These are phyloP conservation scores for Gambusia yucatana DNA, from an alignment of 2,797 vertebrate genomes.

Conservation along the genomic window DNA sequence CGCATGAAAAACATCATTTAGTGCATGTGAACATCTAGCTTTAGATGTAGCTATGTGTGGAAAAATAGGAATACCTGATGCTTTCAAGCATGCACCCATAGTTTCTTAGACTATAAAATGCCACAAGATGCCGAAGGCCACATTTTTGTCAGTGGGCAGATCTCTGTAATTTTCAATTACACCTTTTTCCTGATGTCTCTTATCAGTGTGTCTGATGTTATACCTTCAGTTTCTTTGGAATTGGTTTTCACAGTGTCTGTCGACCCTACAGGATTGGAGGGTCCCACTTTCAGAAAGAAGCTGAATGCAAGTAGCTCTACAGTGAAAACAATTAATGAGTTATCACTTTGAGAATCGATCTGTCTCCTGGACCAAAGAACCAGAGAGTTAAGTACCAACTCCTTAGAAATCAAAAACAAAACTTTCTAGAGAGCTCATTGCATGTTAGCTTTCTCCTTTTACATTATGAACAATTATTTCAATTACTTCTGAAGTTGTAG, in stretches of 20 bases:
- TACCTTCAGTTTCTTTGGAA: conserved; percentile 53
- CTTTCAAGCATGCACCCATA: neutral
- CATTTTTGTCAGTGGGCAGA: conserved; percentile 28
- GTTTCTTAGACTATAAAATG: neutral
- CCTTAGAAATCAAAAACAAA: conserved; percentile 44
- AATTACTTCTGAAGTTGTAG: neutral
- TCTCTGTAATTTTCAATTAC: conserved; percentile 58
- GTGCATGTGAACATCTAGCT: neutral
- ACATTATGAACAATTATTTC: neutral
- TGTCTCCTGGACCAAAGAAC: conserved; percentile 48
- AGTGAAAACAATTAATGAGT: conserved; percentile 68
- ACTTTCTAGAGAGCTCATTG: conserved; percentile 41
- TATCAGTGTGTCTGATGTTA: conserved; percentile 55
- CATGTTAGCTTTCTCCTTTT: conserved; percentile 5
- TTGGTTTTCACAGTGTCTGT: conserved; percentile 55
- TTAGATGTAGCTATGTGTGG: neutral
- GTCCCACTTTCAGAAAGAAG: conserved; percentile 41
- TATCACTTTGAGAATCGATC: conserved; percentile 64
- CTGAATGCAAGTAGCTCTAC: conserved; percentile 57
- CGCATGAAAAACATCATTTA: neutral
- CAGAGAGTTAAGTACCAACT: conserved; percentile 44
- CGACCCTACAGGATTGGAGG: conserved; percentile 53
- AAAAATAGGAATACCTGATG: neutral
- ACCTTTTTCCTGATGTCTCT: conserved; percentile 58
- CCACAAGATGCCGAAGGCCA: conserved; percentile 17